Evolutionary conservation across 2,888 invertebrate genomes (phyloP), one percentile per base, ranked within the genome.

Genomic region (Lepetodrilus schrolli): DNA sequence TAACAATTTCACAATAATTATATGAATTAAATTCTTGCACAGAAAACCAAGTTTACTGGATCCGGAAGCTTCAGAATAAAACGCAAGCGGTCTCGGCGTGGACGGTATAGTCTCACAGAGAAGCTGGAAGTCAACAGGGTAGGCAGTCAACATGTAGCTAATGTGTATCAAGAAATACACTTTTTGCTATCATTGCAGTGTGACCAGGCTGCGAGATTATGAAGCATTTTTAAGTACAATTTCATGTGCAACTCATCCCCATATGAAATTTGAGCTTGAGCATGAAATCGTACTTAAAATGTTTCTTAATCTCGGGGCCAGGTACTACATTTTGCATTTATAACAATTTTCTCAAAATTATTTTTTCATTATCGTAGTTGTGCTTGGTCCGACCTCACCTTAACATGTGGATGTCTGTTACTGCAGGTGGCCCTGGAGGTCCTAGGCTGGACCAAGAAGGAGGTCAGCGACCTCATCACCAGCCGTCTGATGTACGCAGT

Each of bases 401-500:
- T n/a, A n/a, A n/a, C n/a, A n/a, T n/a, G n/a, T n/a, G n/a, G n/a
- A n/a, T n/a, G n/a, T 58, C 37, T 36, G 65, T 43, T 23, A 34
- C 30, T 71, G 13, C 83, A 93, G 93, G 95, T 97, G 93, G 97
- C 97, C 71, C 94, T 97, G 78, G 97, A 98, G 90, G 94, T 96
- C 4, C 91, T 98, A 81, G 96, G 96, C 87, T 98, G 98, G 98
- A 88, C 88, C 72, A 95, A 95, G 91, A 83, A 88, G 69, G 96
- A 97, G 90, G 95, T 96, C 65, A 94, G 95, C 90, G 96, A 97
- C 90, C 94, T 96, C 80, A 93, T 96, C 91, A 96, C 97, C 91
- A 97, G 97, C 75, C 94, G 95, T 90, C 92, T 97, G 85, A 92
- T 96, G 83, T 96, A 95, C 90, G 95, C 74, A 2, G 96, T 96